Base-by-base conservation (phyloP, 92 coral and sea anemone genomes). In the Porites evermanni region DNA sequence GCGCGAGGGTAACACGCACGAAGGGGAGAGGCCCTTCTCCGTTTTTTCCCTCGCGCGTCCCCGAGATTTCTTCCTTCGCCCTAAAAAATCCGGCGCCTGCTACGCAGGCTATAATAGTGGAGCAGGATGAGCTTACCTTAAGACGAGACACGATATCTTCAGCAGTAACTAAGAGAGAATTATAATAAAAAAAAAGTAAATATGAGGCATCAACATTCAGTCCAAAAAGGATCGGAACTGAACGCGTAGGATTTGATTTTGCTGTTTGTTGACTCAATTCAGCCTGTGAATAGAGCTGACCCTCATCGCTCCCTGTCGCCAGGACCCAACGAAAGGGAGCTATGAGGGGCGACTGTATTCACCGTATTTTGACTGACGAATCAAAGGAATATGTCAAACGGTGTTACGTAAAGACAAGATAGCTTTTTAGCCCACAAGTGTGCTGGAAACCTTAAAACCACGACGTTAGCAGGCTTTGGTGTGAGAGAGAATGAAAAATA, bases 61-160 rank as follows among this genome's bases (percentile, higher is more conserved):
- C 6, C 47, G 47, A 38, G 47, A 38, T 38, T 38, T 38, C 47
- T 38, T 4, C 6, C 47, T 12, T 8, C 14, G 13, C 17, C 64
- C 3, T 59, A 59, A 12, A 59, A 59, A 59, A 8, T 8, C 64
- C 64, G 3, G 17, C 14, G 12, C 17, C 3, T 12, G 7, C 6
- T 23, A 1, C 10, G 14, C 47, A 68, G 47, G 14, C 8, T 14
- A 56, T 12, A 14, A 56, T 56, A 21, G 38, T n/a, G 76, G 17
- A 3, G 12, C 16, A 61, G 26, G 23, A 67, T 11, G 16, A 44
- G 70, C 89, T 74, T 86, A 92, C 95, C 88, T 89, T 76, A 14
- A 89, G 64, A 67, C 78, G 78, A 23, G 84, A 24, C 59, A 93
- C 29, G 20, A 90, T 67, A 12, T 84, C 91, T 72, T 80, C 87